Evolutionary conservation across 2,797 vertebrate species (phyloP), one percentile per base, ranked within the genome.

Genomic region (Hippopotamyrus pictus): DNA sequence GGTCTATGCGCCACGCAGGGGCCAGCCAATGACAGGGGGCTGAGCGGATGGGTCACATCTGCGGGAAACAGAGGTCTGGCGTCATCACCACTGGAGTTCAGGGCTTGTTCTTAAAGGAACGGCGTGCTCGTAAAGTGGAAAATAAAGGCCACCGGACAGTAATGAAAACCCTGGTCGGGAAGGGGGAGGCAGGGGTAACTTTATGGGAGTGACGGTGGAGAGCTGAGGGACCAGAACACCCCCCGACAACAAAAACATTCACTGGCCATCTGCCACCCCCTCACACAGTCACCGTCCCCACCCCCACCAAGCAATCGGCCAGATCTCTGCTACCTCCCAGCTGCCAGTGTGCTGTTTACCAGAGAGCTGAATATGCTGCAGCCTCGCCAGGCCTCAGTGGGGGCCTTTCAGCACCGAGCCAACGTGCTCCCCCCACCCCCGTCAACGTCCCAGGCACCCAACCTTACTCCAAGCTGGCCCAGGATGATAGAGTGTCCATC

Each of bases 311-410:
- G 25, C 62, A 69, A 69, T 14, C 17, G 37, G 87, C 87, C 87
- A 50, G 87, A 48, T 51, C 46, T n/a, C 37, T n/a, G 22, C 65
- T 48, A 37, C 87, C 44, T 17, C 33, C 87, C 25, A 50, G 59
- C 87, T 79, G 73, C 73, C 73, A 44, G 69, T 33, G 87, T 29
- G 65, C 87, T 41, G 65, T 88, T 88, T 88, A 76, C 87, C 65
- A 53, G 87, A 48, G 25, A 62, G 46, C 62, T 48, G 59, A 33
- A 88, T 11, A 85, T 46, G 46, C 87, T 33, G 87, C 33, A 48
- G 22, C 8, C 87, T 76, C 44, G 44, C 14, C 22, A 50, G 44
- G 22, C 29, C 25, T 88, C 22, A 88, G 76, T 48, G 48, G 54
- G 25, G 46, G 62, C 87, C 48, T 50, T 88, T 88, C 87, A 88